phyloP scores from a whole-genome alignment of 2,113 vertebrate species.

The Callospermophilus lateralis region DNA sequence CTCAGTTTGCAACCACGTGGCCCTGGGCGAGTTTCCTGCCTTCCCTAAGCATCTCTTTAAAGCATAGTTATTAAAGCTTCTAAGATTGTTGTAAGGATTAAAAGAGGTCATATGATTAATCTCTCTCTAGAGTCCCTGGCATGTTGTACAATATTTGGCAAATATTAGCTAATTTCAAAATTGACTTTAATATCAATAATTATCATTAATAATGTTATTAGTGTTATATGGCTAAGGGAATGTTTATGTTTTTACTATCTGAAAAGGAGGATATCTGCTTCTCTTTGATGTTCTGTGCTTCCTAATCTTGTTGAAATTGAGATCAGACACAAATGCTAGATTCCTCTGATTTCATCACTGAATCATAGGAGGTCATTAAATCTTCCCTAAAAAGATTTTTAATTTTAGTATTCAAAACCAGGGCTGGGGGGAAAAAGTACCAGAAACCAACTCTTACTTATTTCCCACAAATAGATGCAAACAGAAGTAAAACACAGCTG shows the following conservation, averaged over 20 bases:
- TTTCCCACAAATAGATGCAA: slow-evolving; percentile 19
- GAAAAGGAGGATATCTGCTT: slow-evolving; percentile 27
- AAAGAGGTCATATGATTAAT: background rate
- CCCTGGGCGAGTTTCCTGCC: background rate
- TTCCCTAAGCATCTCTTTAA: background rate
- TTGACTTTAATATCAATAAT: slow-evolving; percentile 51
- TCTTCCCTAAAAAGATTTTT: slow-evolving; percentile 55
- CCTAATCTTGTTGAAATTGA: slow-evolving; percentile 39
- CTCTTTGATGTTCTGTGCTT: slow-evolving; percentile 29
- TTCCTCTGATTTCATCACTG: slow-evolving; percentile 38
- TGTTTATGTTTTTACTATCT: background rate
- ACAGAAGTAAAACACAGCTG: slow-evolving; percentile 63
- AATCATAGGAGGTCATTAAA: slow-evolving; percentile 33
- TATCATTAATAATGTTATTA: background rate
- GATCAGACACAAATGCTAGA: slow-evolving; percentile 17
- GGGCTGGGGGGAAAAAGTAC: no score
- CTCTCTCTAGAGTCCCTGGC: background rate
- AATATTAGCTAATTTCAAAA: slow-evolving; percentile 32
- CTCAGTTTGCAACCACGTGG: background rate
- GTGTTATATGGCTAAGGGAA: slow-evolving; percentile 12
- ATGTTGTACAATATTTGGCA: background rate
- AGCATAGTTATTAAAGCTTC: background rate
- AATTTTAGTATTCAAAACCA: slow-evolving; percentile 38
- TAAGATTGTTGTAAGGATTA: background rate
- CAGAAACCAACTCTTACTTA: background rate